Evolutionary conservation across 2,888 invertebrate genomes (phyloP), one percentile per base, ranked within the genome.

Genomic region (Odontocolon sp.): DNA sequence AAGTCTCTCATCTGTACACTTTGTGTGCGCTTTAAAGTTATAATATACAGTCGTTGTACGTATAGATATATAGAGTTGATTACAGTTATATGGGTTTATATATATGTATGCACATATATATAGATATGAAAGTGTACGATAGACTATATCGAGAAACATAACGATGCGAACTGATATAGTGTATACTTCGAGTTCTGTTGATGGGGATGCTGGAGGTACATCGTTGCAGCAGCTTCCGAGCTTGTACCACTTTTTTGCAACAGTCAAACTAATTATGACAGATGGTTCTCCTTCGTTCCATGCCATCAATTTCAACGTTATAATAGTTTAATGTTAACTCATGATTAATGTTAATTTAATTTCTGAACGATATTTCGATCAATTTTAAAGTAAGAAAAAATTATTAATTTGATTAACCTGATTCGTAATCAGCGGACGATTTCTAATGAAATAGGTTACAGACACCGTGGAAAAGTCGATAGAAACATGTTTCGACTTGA

Each of bases 211-310:
- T 66, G 42, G 18, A 9, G 36, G 31, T 59, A 52, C 21, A 47
- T 50, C 36, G 47, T 61, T 9, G 11, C 40, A 54, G 11, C 28
- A 31, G 23, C 33, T 31, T 11, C 59, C 21, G 54, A 3, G 71
- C 71, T 50, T 63, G 77, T 77, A 68, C 75, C 75, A 83, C n/a
- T 84, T 82, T 84, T 86, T 84, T 80, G 77, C 78, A 66, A 75
- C 83, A 81, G 84, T 83, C 85, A 52, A 31, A 66, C 66, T 85
- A 85, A 87, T 87, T 86, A 84, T 85, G 85, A 87, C 82, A 81
- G 83, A 87, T 86, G 80, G 83, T 83, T 80, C 70, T 38, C 59
- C 40, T 16, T 33, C 57, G 36, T 33, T 52, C 50, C 50, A 47
- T 42, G 64, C 63, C 50, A 56, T 54, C 47, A 9, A 52, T 63